Evolutionary conservation across 2,797 vertebrate genomes (phyloP).

Genomic region (Cuniculus paca): DNA sequence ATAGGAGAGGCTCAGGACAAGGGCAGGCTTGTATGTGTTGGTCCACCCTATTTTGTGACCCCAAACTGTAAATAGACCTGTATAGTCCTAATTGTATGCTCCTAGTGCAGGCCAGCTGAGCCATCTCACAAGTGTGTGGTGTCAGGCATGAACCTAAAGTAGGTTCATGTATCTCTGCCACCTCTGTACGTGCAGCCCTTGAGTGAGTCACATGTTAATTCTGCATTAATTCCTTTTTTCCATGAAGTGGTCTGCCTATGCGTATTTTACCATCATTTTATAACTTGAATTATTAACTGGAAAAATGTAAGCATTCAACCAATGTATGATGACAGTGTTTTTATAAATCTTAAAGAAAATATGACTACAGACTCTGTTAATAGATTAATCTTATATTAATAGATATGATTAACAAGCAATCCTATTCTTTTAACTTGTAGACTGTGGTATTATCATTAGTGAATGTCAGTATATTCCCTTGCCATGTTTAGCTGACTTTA

Average conservation of each 20-base stretch:
- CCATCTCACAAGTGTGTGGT: background rate
- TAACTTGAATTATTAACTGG: background rate
- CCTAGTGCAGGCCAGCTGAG: background rate
- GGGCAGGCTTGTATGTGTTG: background rate
- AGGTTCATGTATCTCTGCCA: background rate
- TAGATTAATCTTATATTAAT: background rate
- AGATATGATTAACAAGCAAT: background rate
- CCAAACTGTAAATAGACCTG: background rate
- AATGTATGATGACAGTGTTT: background rate
- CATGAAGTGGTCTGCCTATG: background rate
- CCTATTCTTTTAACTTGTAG: background rate
- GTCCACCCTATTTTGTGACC: background rate
- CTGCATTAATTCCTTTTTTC: background rate
- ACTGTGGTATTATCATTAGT: background rate
- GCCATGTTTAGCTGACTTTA: background rate
- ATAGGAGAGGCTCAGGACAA: background rate
- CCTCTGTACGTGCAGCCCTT: background rate
- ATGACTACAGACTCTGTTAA: background rate
- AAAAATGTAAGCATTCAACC: background rate
- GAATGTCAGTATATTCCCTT: background rate
- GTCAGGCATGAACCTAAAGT: background rate
- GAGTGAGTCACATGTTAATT: background rate
- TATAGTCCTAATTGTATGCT: background rate
- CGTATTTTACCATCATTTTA: background rate
- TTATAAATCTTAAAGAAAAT: conserved; percentile 6